Conservation (phyloP, 2,113 vertebrate species). For the Aramus guarauna region DNA sequence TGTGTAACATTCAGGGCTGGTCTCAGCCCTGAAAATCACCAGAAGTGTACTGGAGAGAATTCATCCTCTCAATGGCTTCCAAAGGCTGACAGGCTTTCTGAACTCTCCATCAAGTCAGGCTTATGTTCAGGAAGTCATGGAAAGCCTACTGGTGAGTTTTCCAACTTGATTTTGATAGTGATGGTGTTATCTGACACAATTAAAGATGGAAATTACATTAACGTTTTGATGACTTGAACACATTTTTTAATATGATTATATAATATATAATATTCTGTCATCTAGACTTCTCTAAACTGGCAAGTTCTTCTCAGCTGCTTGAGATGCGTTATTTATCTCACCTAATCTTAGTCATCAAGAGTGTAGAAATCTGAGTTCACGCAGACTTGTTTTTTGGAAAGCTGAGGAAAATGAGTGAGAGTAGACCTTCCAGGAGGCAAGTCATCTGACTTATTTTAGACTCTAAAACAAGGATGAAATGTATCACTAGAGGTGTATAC, state of each 20-base stretch:
- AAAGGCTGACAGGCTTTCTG: not conserved
- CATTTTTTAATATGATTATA: not conserved
- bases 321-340: not conserved
- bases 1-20: not conserved
- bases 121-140: not conserved
- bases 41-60: not conserved
- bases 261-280: not conserved
- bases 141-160: not conserved
- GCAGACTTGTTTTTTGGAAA: not conserved
- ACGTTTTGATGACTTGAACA: not conserved
- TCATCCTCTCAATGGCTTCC: not conserved
- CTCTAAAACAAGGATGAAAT: not conserved
- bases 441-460: not conserved
- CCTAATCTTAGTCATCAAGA: not conserved
- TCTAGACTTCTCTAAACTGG: not conserved
- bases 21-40: not conserved
- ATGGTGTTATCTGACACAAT: not conserved
- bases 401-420: not conserved
- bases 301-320: not conserved
- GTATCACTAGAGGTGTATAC: not conserved
- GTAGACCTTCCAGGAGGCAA: not conserved
- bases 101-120: not conserved
- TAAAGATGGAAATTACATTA: not conserved
- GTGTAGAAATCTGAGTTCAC: not conserved
- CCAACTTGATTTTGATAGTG: not conserved